Conservation (phyloP, 2,113 vertebrate genomes). For the Poeciliopsis turrubarensis region DNA sequence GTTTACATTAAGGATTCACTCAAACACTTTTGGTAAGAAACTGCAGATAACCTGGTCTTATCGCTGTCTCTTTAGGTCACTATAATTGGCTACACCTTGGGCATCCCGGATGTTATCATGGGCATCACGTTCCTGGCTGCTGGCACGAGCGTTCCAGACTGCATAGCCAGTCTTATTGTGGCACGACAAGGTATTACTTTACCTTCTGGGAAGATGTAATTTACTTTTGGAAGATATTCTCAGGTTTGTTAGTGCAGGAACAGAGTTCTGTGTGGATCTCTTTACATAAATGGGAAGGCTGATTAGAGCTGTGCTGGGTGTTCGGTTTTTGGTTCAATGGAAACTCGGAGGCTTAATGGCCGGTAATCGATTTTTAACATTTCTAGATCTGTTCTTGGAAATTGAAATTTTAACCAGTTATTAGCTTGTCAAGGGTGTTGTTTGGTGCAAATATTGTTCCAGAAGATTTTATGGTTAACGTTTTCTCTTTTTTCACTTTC, state of each 20-base stretch:
- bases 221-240: background rate
- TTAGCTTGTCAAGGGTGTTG: too few relatives aligned
- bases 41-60: background rate
- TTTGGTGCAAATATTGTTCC: too few relatives aligned
- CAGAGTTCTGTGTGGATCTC: background rate
- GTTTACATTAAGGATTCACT: background rate
- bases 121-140: constrained; percentile 98
- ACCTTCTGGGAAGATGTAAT: background rate
- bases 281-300: background rate
- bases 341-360: background rate
- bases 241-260: background rate
- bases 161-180: constrained; percentile 98
- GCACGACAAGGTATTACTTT: constrained; percentile 90
- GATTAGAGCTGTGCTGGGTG: too few relatives aligned
- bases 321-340: background rate
- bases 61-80: constrained; percentile 84
- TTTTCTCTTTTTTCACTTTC: background rate
- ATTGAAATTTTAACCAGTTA: background rate
- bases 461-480: too few relatives aligned
- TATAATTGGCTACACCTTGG: constrained; percentile 94
- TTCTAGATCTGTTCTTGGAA: background rate
- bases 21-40: background rate
- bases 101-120: constrained; percentile 99
- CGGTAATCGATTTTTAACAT: background rate
- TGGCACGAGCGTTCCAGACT: constrained; percentile 97